A percentile compares a stretch with the other conserved stretches of the same genome.
Conservation (phyloP, 1,140 invertebrate genomes). For the Ectropis grisescens region DNA sequence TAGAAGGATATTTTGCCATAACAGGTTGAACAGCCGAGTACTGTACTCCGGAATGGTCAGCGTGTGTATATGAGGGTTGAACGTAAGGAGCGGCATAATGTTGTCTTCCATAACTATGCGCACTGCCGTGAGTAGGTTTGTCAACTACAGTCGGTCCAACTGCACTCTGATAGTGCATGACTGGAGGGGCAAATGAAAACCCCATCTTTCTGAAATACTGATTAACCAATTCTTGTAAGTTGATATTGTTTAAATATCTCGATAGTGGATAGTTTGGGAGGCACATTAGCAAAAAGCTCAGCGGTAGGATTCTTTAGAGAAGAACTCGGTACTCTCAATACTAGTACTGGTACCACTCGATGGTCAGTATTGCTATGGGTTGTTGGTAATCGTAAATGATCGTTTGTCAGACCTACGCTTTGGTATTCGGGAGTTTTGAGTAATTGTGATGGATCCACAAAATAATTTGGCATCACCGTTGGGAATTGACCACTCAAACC, state of each 20-base stretch:
- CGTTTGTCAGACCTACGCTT: constrained; percentile 40
- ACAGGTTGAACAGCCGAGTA: constrained; percentile 58
- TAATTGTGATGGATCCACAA: constrained; percentile 53
- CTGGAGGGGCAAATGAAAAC: constrained; percentile 41
- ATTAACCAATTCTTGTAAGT: constrained; percentile 62
- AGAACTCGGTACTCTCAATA: constrained; percentile 70
- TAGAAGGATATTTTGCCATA: constrained; percentile 48
- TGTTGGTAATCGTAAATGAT: constrained; percentile 45
- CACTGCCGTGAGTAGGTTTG: constrained; percentile 10
- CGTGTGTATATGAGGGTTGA: constrained; percentile 45
- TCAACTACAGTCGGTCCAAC: constrained; percentile 10
- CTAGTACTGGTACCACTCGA: constrained; percentile 68
- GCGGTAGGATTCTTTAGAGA: constrained; percentile 66
- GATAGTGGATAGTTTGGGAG: constrained; percentile 67
- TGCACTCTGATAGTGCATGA: constrained; percentile 42
- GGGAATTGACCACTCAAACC: constrained; percentile 60
- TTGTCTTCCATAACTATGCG: constrained; percentile 23
- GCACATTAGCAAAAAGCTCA: constrained; percentile 69
- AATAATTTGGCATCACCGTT: constrained; percentile 60
- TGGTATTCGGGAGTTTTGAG: constrained; percentile 58
- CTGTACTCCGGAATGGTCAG: constrained; percentile 51
- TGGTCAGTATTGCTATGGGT: constrained; percentile 32
- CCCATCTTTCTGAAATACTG: constrained; percentile 59
- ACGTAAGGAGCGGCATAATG: constrained; percentile 50
- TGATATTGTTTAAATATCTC: constrained; percentile 65